phyloP scores from a whole-genome alignment of 2,113 vertebrate species.

The Phaetusa simplex region DNA sequence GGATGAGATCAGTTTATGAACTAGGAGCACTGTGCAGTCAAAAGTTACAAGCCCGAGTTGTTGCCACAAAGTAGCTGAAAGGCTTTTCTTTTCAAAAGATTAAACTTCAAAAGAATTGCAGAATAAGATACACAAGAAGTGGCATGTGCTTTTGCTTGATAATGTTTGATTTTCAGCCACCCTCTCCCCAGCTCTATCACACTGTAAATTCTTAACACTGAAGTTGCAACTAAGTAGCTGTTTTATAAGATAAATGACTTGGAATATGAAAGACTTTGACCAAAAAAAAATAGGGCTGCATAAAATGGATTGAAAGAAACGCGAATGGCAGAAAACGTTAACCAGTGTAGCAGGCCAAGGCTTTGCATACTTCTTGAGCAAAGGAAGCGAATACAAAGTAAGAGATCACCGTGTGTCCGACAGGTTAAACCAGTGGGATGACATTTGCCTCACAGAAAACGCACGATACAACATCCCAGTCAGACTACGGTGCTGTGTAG shows the following conservation, averaged over 20 bases:
- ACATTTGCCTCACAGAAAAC: neutral
- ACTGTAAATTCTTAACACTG: conserved; percentile 59
- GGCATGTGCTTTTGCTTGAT: conserved; percentile 63
- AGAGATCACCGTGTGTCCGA: neutral
- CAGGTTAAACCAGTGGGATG: neutral
- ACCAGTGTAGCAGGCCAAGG: neutral
- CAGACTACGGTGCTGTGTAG: neutral
- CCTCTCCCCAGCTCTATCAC: neutral
- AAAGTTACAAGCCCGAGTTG: conserved; percentile 63
- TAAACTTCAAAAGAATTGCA: conserved; percentile 75
- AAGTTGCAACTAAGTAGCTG: conserved; percentile 63
- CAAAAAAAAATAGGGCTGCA: neutral
- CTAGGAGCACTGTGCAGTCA: conserved; percentile 32
- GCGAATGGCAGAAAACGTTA: conserved; percentile 19
- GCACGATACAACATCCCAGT: accelerated
- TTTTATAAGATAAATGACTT: conserved; percentile 60
- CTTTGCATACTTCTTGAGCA: conserved; percentile 37
- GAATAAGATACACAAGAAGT: conserved; percentile 67
- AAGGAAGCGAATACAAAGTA: neutral
- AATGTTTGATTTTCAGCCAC: conserved; percentile 59
- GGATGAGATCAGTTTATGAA: conserved; percentile 69
- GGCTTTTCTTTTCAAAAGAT: conserved; percentile 71
- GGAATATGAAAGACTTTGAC: conserved; percentile 22
- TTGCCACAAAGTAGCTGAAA: conserved; percentile 71
- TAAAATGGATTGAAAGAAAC: conserved; percentile 42